Evolutionary conservation across 1,140 invertebrate species (phyloP).

Genomic region (Aporrectodea caliginosa): DNA sequence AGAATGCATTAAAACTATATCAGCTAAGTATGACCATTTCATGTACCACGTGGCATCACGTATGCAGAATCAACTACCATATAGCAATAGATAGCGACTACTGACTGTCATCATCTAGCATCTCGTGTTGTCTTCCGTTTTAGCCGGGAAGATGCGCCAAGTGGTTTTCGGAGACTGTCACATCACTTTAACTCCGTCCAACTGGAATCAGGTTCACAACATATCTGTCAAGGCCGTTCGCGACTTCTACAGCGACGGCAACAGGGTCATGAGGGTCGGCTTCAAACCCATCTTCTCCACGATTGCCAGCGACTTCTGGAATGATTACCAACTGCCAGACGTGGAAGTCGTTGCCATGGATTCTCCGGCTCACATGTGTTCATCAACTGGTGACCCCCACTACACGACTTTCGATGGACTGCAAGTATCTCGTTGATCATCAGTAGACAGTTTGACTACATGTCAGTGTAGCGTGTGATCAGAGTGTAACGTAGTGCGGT

Average conservation of each 20-base stretch:
- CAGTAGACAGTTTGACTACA: too few relatives aligned
- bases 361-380: slow-evolving; percentile 7
- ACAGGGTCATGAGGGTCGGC: slow-evolving; percentile 19
- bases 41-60: too few relatives aligned
- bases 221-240: slow-evolving; percentile 25
- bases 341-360: slow-evolving; percentile 25
- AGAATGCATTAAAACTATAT: too few relatives aligned
- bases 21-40: too few relatives aligned
- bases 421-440: too few relatives aligned
- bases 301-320: slow-evolving; percentile 12
- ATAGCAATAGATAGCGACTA: too few relatives aligned
- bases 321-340: slow-evolving; percentile 21
- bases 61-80: too few relatives aligned
- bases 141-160: slow-evolving; percentile 21
- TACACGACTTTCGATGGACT: slow-evolving; percentile 30
- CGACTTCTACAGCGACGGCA: slow-evolving; percentile 29
- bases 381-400: slow-evolving; percentile 26
- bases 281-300: slow-evolving; percentile 29
- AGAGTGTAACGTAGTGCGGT: too few relatives aligned
- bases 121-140: too few relatives aligned
- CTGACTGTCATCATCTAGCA: too few relatives aligned
- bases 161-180: slow-evolving; percentile 30
- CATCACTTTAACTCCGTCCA: slow-evolving; percentile 9
- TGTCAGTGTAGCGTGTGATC: too few relatives aligned
- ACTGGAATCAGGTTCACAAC: slow-evolving; percentile 27